Base-by-base conservation (phyloP, 2,797 vertebrate species). In the Onychomys torridus region DNA sequence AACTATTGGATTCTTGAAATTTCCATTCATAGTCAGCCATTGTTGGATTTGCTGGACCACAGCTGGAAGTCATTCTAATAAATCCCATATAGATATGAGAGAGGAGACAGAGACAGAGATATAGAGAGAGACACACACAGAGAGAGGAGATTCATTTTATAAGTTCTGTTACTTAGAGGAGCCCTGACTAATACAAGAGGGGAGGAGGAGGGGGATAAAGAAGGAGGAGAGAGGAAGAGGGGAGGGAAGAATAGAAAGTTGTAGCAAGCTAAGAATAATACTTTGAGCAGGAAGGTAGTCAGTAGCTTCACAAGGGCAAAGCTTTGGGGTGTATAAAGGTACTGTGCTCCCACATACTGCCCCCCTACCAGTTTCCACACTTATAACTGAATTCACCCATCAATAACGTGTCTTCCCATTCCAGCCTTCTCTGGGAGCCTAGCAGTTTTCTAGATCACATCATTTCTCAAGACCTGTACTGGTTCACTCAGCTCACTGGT, bases 401-500 rank as follows among this genome's bases (percentile, higher is more conserved):
- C 7, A 6, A 9, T 46, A 29, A 73, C 7, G 40, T 29, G 21
- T 65, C 71, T 55, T 84, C 40, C 49, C 29, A 49, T 25, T 89
- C 67, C 25, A 55, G 4, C 12, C 14, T 7, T 46, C 69, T 88
- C 13, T 7, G 52, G 25, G 19, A 75, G 37, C 21, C 25, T 29
- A 84, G 67, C 29, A 40, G 9, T 4, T 93, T 94, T 94, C 83
- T 65, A 4, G 43, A 85, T 78, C 1, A 4, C 27, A 52, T 46
- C 77, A 32, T 17, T 55, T 14, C 11, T 37, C 78, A 27, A 59
- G 32, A n/a, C 37, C 27, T 78, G 8, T 27, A 59, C 6, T 77
- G 57, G 13, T 29, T n/a, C n/a, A 32, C 40, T 67, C 29, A 71
- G 46, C 49, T 95, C 29, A 21, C 69, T 93, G 69, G 88, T n/a